Evolutionary conservation across 2,113 vertebrate genomes (phyloP), one percentile per base, ranked within the genome.

Genomic region (Propithecus coquereli): DNA sequence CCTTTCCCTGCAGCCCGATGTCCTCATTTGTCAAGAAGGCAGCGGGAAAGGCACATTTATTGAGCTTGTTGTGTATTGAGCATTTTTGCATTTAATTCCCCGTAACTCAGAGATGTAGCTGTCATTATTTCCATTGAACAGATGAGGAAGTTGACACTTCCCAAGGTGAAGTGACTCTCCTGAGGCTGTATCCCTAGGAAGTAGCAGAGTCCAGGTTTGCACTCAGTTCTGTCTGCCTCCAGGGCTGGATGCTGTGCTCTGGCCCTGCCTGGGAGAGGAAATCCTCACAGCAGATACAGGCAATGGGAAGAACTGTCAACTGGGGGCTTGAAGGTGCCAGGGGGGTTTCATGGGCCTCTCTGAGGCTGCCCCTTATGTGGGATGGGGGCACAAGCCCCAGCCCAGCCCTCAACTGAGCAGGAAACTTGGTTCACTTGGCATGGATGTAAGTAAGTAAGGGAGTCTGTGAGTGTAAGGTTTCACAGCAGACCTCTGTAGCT

Each of bases 1-100:
- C n/a, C 45, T 73, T 54, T 85, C n/a, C 57, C 70, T 65, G 25
- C 8, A 13, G 45, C 34, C 87, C 40, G 80, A 16, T 11, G 57
- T 50, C 32, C 59, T 86, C 17, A 0, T 92, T 92, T 87, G 65
- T 70, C 88, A 85, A 61, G 66, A 76, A 94, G 77, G 89, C 40
- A 95, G 45, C 80, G 61, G 90, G 94, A 95, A 90, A 91, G 40
- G 79, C 37, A 59, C 65, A 80, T 79, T 77, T 95, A 70, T 18
- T 79, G 82, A 89, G 83, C 82, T 79, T 88, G 76, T 71, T 73
- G 71, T 45, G 5, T 77, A 54, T 73, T 71, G 34, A 95, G 85
- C 40, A n/a, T 90, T 83, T 97, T 91, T 74, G 79, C 61, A 11
- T 82, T 45, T 81, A 61, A 83, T 76, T 87, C 37, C 70, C 32